A percentile compares a stretch with the other conserved stretches of the same genome.
phyloP scores from a whole-genome alignment of 2,113 vertebrate genomes.

The Rhynchomys soricoides region DNA sequence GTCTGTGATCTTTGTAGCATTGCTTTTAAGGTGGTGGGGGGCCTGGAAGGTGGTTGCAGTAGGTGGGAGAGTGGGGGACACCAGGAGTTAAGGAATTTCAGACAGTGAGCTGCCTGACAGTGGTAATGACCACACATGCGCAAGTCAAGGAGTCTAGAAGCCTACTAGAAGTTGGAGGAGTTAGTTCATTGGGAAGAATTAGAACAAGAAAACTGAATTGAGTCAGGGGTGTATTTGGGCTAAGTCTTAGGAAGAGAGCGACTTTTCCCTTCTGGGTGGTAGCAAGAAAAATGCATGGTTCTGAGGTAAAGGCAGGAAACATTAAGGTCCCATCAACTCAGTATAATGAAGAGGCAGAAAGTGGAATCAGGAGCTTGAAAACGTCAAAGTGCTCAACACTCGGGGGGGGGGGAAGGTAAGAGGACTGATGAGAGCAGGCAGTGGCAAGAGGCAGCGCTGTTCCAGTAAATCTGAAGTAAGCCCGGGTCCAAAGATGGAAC shows the following conservation, averaged over 20 bases:
- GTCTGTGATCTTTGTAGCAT: neutral
- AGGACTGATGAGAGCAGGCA: neutral
- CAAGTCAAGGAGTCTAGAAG: neutral
- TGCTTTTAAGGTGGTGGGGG: neutral
- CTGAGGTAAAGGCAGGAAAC: neutral
- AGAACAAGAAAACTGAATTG: slow-evolving; percentile 14
- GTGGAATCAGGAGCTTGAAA: neutral
- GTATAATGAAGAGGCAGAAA: neutral
- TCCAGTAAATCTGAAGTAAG: neutral
- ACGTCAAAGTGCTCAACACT: neutral
- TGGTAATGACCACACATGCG: neutral
- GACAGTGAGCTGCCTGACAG: neutral
- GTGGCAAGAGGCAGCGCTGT: neutral
- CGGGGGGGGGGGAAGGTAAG: neutral
- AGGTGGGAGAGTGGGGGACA: neutral
- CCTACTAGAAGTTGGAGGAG: neutral
- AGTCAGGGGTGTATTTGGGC: neutral
- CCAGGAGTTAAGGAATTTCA: neutral
- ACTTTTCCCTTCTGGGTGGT: neutral
- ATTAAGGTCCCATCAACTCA: neutral
- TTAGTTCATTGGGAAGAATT: neutral
- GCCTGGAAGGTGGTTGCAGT: neutral
- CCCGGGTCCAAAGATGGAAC: neutral
- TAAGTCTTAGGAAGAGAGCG: neutral
- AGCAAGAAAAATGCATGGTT: neutral